Evolutionary conservation across 2,797 vertebrate species (phyloP), one percentile per base, ranked within the genome.

Genomic region (Oceanodroma leucorhoa): DNA sequence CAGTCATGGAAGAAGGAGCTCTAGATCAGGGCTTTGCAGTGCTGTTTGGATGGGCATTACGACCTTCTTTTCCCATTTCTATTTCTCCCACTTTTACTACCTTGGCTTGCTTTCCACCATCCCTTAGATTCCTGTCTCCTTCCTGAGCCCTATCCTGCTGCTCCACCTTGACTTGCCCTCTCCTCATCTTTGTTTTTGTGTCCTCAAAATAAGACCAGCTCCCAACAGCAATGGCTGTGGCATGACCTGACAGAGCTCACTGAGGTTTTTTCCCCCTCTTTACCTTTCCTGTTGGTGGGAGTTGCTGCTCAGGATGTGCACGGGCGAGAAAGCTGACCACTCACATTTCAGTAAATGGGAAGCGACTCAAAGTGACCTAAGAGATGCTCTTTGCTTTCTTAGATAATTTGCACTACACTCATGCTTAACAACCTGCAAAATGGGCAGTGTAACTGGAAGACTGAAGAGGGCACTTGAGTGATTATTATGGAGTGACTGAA

Each of bases 341-440:
- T 84, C 21, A 34, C n/a, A 58, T 84, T 78, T 84, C 38, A 36
- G 70, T 38, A 50, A 76, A 45, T 2, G 8, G 34, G 34, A 75
- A 54, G 30, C 24, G 43, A 48, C 62, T 79, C 83, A 58, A 76
- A 82, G 65, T 89, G 90, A 95, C 86, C 80, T 80, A 32, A 55
- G 70, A 80, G 61, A 55, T 2, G 19, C 40, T 62, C 15, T 18
- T 3, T 89, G 40, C 55, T 91, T 79, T 55, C 78, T 61, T 82
- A 62, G 14, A 20, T 90, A 57, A 93, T 86, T 91, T 91, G 80
- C 40, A 17, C 70, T 66, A 34, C 23, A 55, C 14, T 24, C 3
- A 1, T 90, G 81, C 45, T 96, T 96, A 93, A 94, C 60, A 73
- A 71, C 32, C 87, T 94, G 95, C 51, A 89, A 97, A 97, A 94